A percentile compares a stretch with the other conserved stretches of the same genome.
phyloP scores from a whole-genome alignment of 2,797 vertebrate genomes.

The Artibeus lituratus region DNA sequence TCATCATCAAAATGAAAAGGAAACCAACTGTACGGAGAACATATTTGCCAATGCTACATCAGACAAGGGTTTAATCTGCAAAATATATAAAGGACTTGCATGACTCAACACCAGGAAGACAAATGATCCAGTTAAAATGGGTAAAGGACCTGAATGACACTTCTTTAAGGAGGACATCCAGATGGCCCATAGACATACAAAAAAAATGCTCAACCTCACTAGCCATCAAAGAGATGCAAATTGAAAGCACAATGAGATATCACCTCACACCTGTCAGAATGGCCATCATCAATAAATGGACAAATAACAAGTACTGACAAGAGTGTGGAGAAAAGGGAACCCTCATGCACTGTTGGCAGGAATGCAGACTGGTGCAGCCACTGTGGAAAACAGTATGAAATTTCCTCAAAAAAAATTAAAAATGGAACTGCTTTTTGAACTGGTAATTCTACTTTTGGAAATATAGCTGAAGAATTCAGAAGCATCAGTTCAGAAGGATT shows the following conservation, averaged over 20 bases:
- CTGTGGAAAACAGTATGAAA: not conserved
- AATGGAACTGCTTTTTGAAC: not conserved
- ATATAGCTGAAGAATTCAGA: not conserved
- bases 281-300: not conserved
- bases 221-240: not conserved
- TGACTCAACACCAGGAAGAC: not conserved
- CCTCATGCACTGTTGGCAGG: not conserved
- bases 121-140: not conserved
- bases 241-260: not conserved
- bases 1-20: not conserved
- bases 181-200: not conserved
- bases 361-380: not conserved
- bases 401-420: not conserved
- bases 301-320: not conserved
- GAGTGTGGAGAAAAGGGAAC: not conserved
- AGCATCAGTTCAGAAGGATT: not conserved
- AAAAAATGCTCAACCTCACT: not conserved
- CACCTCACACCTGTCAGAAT: not conserved
- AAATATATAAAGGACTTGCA: not conserved
- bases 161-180: not conserved
- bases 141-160: not conserved
- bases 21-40: not conserved
- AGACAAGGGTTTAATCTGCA: not conserved
- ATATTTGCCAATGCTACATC: not conserved
- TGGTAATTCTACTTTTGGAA: not conserved